Conservation (phyloP, 2,797 vertebrate species). For the Nothura maculosa region DNA sequence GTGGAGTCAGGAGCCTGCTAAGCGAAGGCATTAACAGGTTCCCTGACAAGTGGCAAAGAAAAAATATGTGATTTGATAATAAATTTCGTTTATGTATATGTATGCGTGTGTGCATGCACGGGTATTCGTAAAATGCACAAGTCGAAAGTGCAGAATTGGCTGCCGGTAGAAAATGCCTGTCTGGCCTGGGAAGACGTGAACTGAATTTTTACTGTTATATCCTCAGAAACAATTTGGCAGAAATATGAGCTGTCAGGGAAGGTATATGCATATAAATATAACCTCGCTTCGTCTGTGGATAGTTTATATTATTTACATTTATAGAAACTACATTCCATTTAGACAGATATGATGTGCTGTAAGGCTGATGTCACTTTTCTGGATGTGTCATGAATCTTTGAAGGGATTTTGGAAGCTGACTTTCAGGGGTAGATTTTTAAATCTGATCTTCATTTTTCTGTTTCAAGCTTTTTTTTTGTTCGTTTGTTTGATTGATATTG, state of each 20-base stretch:
- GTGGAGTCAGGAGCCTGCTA: background rate
- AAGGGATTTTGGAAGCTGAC: background rate
- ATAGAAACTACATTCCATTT: background rate
- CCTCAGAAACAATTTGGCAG: background rate
- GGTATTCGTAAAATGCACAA: background rate
- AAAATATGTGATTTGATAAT: background rate
- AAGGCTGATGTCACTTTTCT: background rate
- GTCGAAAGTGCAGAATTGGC: background rate
- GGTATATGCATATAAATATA: background rate
- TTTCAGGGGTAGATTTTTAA: slow-evolving; percentile 27
- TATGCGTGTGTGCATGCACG: background rate
- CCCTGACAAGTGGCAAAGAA: background rate
- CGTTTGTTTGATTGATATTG: no score
- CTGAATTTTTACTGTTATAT: slow-evolving; percentile 27
- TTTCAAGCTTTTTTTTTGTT: background rate
- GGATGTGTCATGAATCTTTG: background rate
- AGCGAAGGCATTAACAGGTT: background rate
- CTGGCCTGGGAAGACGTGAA: background rate
- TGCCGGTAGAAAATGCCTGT: background rate
- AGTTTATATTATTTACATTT: slow-evolving; percentile 30
- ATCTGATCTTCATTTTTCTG: background rate
- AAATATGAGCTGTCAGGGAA: background rate
- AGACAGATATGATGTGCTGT: background rate
- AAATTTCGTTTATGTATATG: background rate
- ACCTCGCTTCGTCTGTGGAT: background rate